Conservation (phyloP, 53 echinoderm and acorn worm genomes). For the Arbacia lixula region DNA sequence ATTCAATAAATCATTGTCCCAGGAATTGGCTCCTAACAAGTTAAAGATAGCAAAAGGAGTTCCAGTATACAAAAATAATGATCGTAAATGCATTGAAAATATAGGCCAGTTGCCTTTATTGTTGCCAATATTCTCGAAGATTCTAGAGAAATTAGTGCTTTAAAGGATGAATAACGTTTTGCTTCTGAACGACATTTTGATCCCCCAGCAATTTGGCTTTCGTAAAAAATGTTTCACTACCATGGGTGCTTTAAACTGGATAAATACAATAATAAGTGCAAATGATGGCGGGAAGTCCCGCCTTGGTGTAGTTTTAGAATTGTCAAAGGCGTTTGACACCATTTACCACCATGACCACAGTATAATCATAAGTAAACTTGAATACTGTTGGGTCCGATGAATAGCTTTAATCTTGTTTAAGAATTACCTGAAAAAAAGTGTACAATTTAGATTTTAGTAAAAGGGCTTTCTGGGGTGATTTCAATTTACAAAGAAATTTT, state of each 20-base stretch:
- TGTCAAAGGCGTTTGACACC: too few relatives aligned
- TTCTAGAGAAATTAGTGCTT: background rate
- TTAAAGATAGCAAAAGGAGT: background rate
- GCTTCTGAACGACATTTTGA: background rate
- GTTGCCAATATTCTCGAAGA: constrained; percentile 18
- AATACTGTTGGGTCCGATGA: background rate
- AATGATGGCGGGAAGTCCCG: background rate
- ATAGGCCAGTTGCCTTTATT: constrained; percentile 13
- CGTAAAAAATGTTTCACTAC: background rate
- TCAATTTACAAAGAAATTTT: too few relatives aligned
- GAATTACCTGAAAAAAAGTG: background rate
- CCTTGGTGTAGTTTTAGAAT: constrained; percentile 1
- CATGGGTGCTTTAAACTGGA: background rate
- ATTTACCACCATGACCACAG: too few relatives aligned
- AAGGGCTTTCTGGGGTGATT: too few relatives aligned
- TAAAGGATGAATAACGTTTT: constrained; percentile 3
- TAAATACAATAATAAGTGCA: background rate
- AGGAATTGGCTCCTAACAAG: background rate
- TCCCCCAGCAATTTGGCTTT: constrained; percentile 16
- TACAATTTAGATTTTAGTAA: too few relatives aligned
- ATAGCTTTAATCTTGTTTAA: background rate
- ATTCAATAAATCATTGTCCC: background rate
- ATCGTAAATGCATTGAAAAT: constrained; percentile 15
- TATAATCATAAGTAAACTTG: constrained; percentile 9
- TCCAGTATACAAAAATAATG: constrained; percentile 8